These are phyloP conservation scores for Camptogramma bilineatum DNA, from an alignment of 2,888 invertebrate genomes.

Conservation along the genomic window DNA sequence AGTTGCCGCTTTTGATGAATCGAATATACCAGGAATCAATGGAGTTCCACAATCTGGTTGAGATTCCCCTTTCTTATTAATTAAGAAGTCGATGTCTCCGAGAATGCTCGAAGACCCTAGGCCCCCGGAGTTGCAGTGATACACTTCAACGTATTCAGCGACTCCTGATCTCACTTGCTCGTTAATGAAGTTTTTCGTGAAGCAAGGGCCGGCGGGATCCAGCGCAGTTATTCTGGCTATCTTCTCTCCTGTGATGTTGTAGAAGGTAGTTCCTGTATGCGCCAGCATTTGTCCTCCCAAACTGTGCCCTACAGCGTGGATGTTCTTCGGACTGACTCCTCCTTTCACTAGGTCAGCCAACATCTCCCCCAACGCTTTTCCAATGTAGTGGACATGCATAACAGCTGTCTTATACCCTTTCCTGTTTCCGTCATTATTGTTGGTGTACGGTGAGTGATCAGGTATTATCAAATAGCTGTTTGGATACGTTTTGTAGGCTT, in stretches of 20 bases:
- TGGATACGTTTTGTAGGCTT: constrained; percentile 44
- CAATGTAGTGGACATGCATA: constrained; percentile 47
- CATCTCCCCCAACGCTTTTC: constrained; percentile 44
- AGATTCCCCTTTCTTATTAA: constrained; percentile 76
- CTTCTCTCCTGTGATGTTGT: constrained; percentile 37
- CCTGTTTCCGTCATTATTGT: constrained; percentile 39
- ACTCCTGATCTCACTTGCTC: constrained; percentile 69
- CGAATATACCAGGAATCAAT: constrained; percentile 59
- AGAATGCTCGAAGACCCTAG: constrained; percentile 64
- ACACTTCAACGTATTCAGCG: constrained; percentile 75
- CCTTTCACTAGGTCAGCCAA: constrained; percentile 39
- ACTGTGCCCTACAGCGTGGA: constrained; percentile 49
- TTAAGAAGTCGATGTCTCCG: constrained; percentile 76
- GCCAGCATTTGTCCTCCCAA: constrained; percentile 48
- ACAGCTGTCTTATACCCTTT: constrained; percentile 49
- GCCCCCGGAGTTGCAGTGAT: constrained; percentile 78
- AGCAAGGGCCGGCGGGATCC: constrained; percentile 47
- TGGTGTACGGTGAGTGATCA: constrained; percentile 49
- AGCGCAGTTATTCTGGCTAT: constrained; percentile 44
- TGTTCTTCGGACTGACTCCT: constrained; percentile 40
- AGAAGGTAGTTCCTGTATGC: constrained; percentile 36
- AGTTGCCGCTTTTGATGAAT: constrained; percentile 62
- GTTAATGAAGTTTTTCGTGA: constrained; percentile 40
- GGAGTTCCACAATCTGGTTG: constrained; percentile 80
- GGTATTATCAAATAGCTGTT: constrained; percentile 48